A percentile compares a stretch with the other conserved stretches of the same genome.
phyloP scores from a whole-genome alignment of 2,113 vertebrate genomes.

The Neopipo cinnamomea region DNA sequence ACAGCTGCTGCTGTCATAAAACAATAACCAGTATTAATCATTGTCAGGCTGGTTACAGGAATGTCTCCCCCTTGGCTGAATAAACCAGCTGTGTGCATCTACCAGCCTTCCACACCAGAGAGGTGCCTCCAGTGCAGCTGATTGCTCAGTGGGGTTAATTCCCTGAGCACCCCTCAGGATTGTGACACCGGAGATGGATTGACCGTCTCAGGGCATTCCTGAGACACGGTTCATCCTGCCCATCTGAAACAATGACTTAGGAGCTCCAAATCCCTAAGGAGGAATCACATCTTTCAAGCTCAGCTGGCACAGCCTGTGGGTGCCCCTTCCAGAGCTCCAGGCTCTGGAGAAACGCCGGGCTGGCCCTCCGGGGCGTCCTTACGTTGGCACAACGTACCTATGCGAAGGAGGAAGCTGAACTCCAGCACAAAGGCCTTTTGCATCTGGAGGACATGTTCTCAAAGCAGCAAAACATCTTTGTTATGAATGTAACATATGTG shows the following conservation, averaged over 20 bases:
- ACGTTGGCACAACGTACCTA: not conserved
- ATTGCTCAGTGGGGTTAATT: not conserved
- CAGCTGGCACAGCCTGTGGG: not conserved
- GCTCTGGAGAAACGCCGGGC: not conserved
- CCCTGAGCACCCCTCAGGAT: not conserved
- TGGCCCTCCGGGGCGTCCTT: not conserved
- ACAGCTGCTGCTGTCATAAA: not conserved
- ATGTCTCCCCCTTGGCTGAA: not conserved
- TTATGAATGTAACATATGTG: conserved; percentile 42
- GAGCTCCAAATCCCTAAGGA: not conserved
- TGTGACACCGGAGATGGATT: not conserved
- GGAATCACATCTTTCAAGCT: not conserved
- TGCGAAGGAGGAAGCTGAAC: not conserved
- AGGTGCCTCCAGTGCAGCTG: not conserved
- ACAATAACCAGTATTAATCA: not conserved
- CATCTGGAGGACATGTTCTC: conserved; percentile 40
- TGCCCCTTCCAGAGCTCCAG: not conserved
- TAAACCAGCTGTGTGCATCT: not conserved
- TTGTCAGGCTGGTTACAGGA: not conserved
- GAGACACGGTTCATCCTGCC: not conserved
- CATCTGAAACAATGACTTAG: not conserved
- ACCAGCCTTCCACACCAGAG: not conserved
- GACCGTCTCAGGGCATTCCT: not conserved
- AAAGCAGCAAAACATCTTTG: conserved; percentile 24
- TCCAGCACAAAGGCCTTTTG: not conserved